Base-by-base conservation (phyloP, 2,113 vertebrate species). In the Hucho hucho region DNA sequence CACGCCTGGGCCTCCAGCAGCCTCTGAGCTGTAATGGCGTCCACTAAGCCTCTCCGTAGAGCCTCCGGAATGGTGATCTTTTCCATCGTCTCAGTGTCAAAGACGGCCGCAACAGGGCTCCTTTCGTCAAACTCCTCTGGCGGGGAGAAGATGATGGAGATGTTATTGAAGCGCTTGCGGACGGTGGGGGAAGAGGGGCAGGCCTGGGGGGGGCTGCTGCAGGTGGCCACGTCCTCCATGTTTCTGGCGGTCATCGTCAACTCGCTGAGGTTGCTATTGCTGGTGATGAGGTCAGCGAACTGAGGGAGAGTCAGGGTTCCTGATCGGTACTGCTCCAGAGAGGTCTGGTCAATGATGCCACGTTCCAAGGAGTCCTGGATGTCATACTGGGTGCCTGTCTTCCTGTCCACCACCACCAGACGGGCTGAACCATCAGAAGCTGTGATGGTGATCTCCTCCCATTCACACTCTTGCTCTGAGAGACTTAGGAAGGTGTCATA, bases 391-490 rank as follows among this genome's bases (percentile, higher is more conserved):
- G 88, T 95, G 65, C 97, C 97, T 0, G 97, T 97, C 91, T 98
- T 99, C 75, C 96, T 91, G 46, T 99, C 98, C 0, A 98, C 96
- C 64, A 99, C 92, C 25, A 99, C 95, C 43, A 97, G 88, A 49
- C 95, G 95, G 2, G 91, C 90, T 72, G 93, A 93, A 7, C 97
- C 97, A 18, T 98, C 95, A 0, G 97, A 94, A 4, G 91, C 94
- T 0, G 93, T 95, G 73, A 97, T 96, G 6, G 96, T 98, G 83
- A 99, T 98, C 89, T 99, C 98, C 84, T 99, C 97, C 98, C 97
- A 99, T 87, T 99, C 98, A 0, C 97, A 97, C 68, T 99, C 98
- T 81, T 99, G 97, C 76, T 98, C 98, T 16, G 96, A 97, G 66
- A 99, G 92, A 61, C 97, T 95, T 56, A 94, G 89, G 68, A 96